Conservation (phyloP, 2,797 vertebrate genomes). For the Prionace glauca region DNA sequence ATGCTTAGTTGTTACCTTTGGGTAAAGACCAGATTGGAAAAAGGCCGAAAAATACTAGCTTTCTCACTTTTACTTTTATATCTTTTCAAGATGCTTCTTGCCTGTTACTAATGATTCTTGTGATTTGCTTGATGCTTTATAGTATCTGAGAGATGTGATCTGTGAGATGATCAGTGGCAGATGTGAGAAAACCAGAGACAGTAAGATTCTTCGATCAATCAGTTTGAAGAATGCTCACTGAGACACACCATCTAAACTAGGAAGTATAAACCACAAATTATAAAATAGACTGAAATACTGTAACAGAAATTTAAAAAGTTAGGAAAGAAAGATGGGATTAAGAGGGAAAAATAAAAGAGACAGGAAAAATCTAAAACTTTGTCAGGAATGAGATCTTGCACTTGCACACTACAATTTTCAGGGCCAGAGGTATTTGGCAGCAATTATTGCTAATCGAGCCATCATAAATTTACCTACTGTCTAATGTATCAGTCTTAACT, state of each 20-base stretch:
- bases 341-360: not conserved
- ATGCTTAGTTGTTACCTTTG: not conserved
- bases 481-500: not conserved
- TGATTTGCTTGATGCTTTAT: not conserved
- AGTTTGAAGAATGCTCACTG: not conserved
- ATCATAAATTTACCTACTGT: not conserved
- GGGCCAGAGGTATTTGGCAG: not conserved
- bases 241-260: not conserved
- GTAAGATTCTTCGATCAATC: not conserved
- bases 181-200: not conserved
- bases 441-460: not conserved
- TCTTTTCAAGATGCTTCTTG: not conserved
- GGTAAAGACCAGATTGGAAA: not conserved
- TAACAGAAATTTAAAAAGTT: not conserved
- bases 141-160: not conserved
- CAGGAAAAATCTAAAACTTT: not conserved
- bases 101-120: not conserved
- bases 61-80: not conserved
- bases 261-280: not conserved
- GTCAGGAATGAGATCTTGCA: not conserved
- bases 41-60: not conserved
- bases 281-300: not conserved
- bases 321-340: not conserved
- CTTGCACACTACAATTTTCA: not conserved
- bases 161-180: not conserved